Conservation (phyloP, 53 echinoderm and acorn worm genomes). For the Stichopus horrens region DNA sequence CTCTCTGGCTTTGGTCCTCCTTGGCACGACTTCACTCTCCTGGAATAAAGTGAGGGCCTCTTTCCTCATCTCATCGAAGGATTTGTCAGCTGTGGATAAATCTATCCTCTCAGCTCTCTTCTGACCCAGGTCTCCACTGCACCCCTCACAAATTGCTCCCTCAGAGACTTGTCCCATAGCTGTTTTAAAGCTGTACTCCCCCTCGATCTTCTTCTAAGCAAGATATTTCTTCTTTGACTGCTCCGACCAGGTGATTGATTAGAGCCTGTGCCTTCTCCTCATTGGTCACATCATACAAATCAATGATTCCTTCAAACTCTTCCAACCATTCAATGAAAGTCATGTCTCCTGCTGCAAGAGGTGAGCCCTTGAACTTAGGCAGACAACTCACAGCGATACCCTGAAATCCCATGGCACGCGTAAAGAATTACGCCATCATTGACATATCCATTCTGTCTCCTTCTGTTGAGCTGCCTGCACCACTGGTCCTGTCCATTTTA, state of each 20-base stretch:
- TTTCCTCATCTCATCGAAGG: not conserved
- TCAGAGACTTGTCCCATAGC: slow-evolving; percentile 36
- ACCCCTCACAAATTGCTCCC: slow-evolving; percentile 26
- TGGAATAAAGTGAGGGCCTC: slow-evolving; percentile 3
- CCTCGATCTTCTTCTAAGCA: slow-evolving; percentile 14
- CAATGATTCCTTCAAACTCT: slow-evolving; percentile 6
- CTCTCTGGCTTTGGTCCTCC: not conserved
- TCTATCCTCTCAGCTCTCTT: slow-evolving; percentile 32
- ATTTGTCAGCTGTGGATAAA: not conserved
- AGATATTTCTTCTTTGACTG: slow-evolving; percentile 42
- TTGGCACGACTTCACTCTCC: not conserved
- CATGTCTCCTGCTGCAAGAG: slow-evolving; percentile 24
- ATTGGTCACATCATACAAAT: slow-evolving; percentile 6
- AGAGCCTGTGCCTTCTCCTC: slow-evolving; percentile 25
- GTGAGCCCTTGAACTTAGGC: slow-evolving; percentile 35
- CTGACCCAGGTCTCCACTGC: slow-evolving; percentile 13
- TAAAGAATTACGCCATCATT: slow-evolving; percentile 9
- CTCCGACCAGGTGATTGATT: slow-evolving; percentile 34
- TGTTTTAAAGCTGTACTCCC: slow-evolving; percentile 2
- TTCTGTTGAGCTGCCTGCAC: not conserved
- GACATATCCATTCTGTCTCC: not conserved
- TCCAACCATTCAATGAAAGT: slow-evolving; percentile 48
- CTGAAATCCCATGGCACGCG: slow-evolving; percentile 40
- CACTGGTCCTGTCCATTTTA: too few relatives aligned
- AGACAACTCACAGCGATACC: slow-evolving; percentile 5